Conservation (phyloP, 2,113 vertebrate genomes). For the Petaurus breviceps region DNA sequence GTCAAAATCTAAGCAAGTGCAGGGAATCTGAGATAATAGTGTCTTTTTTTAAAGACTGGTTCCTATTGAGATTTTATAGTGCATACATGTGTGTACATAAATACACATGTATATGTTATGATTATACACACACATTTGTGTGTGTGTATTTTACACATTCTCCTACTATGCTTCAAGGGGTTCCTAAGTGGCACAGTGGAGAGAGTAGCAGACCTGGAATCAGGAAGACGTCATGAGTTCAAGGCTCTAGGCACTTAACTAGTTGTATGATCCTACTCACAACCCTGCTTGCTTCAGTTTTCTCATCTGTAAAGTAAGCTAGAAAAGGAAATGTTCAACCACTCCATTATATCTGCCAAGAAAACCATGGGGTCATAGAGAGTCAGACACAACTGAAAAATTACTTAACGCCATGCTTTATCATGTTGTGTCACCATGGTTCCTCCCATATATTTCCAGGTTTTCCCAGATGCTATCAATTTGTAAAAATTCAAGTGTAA, state of each 20-base stretch:
- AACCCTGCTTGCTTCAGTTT: neutral
- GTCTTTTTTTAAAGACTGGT: neutral
- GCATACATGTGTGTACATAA: neutral
- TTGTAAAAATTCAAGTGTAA: neutral
- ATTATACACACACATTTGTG: neutral
- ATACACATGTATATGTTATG: neutral
- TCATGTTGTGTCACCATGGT: neutral
- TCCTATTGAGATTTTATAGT: neutral
- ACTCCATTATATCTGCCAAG: neutral
- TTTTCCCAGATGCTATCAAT: neutral
- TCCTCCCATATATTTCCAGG: neutral
- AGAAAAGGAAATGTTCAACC: neutral
- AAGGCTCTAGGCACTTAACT: neutral
- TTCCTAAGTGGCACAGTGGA: neutral
- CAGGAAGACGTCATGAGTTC: neutral
- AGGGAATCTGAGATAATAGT: neutral
- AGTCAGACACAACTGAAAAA: neutral
- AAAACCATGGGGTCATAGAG: neutral
- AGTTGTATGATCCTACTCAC: neutral
- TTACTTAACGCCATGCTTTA: neutral
- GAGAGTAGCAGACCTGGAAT: neutral
- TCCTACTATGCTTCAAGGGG: neutral
- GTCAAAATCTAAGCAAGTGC: neutral
- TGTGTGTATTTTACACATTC: neutral
- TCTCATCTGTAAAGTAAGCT: neutral